Percentiles rank a stretch among this genome's conserved stretches.
Evolutionary conservation across 2,797 vertebrate species (phyloP).

Genomic region (Gymnocypris eckloni): DNA sequence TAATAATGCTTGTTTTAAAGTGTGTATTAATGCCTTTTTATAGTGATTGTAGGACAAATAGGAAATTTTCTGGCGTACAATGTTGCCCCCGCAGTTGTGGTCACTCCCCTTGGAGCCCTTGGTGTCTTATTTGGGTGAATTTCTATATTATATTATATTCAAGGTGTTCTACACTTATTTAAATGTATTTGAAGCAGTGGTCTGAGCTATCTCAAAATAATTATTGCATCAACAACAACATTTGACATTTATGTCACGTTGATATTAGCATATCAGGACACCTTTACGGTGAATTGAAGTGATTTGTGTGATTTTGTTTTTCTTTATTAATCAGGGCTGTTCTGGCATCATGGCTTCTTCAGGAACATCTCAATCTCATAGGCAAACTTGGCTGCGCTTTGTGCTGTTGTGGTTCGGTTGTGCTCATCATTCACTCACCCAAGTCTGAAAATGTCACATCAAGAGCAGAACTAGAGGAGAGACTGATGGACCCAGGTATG

Average conservation of each 20-base stretch:
- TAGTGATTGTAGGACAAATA: slow-evolving; percentile 94
- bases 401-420: slow-evolving; percentile 91
- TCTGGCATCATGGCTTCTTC: slow-evolving; percentile 90
- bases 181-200: not conserved
- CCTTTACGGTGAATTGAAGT: not conserved
- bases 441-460: slow-evolving; percentile 87
- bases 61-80: slow-evolving; percentile 98
- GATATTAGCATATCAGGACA: not conserved
- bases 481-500: slow-evolving; percentile 91
- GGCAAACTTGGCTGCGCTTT: slow-evolving; percentile 93
- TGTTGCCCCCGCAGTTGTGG: slow-evolving; percentile 90
- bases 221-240: not conserved
- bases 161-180: not conserved
- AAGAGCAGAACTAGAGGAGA: slow-evolving; percentile 89
- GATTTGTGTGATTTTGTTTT: slow-evolving; percentile 44
- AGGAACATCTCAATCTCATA: slow-evolving; percentile 91
- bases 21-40: not conserved
- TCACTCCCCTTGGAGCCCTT: slow-evolving; percentile 95
- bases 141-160: not conserved
- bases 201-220: not conserved
- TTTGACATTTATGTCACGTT: not conserved
- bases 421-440: slow-evolving; percentile 93
- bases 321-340: slow-evolving; percentile 81
- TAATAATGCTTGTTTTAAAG: not conserved
- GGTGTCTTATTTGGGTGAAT: slow-evolving; percentile 96